Percentiles rank a stretch among this genome's conserved stretches.
These are phyloP conservation scores for Sussaba pulchella DNA, from an alignment of 2,888 invertebrate genomes.

Conservation along the genomic window DNA sequence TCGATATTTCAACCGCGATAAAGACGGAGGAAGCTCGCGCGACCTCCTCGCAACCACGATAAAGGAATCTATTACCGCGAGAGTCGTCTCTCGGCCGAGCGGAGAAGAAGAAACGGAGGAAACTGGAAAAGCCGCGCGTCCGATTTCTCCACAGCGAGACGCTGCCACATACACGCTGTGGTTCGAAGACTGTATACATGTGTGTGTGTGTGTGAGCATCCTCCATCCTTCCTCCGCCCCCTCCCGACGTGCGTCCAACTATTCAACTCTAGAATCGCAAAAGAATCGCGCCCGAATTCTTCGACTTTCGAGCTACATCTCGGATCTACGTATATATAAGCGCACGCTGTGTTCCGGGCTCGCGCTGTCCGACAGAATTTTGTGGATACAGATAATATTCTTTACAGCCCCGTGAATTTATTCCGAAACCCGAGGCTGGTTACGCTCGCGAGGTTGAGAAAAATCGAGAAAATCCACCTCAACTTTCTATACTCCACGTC, in stretches of 20 bases:
- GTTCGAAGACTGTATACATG: background rate
- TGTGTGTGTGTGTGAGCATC: background rate
- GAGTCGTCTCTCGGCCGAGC: slow-evolving; percentile 49
- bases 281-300: slow-evolving; percentile 61
- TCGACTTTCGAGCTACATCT: slow-evolving; percentile 50
- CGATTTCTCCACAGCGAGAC: slow-evolving; percentile 50
- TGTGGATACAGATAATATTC: slow-evolving; percentile 65
- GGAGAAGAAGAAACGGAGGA: slow-evolving; percentile 48
- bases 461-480: slow-evolving; percentile 54
- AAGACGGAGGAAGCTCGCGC: slow-evolving; percentile 72
- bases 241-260: slow-evolving; percentile 46
- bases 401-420: slow-evolving; percentile 66
- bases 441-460: slow-evolving; percentile 9
- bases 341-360: slow-evolving; percentile 48
- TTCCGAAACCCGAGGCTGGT: slow-evolving; percentile 45
- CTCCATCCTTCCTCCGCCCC: slow-evolving; percentile 38
- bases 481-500: slow-evolving; percentile 33
- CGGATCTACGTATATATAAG: background rate
- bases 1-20: slow-evolving; percentile 78
- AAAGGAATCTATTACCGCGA: slow-evolving; percentile 79
- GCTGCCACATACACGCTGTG: slow-evolving; percentile 5
- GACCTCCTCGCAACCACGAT: slow-evolving; percentile 72
- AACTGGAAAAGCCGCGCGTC: slow-evolving; percentile 52
- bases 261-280: slow-evolving; percentile 58
- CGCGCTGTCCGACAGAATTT: slow-evolving; percentile 62